Evolutionary conservation across 2,797 vertebrate genomes (phyloP).

Genomic region (Melanotaenia trifasciata): DNA sequence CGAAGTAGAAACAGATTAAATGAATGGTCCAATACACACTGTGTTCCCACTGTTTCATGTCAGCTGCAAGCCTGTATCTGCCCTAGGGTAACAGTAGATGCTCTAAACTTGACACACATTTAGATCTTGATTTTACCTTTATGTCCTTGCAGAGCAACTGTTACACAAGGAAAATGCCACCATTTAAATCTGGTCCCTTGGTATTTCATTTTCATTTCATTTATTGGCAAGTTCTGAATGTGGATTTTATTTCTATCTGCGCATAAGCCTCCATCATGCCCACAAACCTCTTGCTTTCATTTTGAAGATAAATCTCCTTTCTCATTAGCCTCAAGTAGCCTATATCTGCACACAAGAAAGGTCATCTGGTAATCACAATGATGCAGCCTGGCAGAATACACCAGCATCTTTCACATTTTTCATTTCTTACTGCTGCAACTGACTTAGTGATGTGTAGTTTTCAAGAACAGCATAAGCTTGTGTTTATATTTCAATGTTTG

Average conservation of each 20-base stretch:
- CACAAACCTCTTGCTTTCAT: slow-evolving; percentile 8
- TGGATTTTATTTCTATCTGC: background rate
- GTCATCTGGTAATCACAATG: slow-evolving; percentile 33
- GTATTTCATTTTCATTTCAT: slow-evolving; percentile 2
- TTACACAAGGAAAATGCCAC: background rate
- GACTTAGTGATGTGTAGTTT: slow-evolving; percentile 1
- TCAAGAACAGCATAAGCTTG: background rate
- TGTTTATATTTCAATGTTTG: background rate
- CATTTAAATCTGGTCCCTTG: slow-evolving; percentile 1
- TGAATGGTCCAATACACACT: slow-evolving; percentile 3
- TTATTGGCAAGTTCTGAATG: background rate
- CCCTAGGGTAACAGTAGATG: background rate
- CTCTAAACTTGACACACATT: background rate
- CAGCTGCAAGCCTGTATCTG: background rate
- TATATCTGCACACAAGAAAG: slow-evolving; percentile 3
- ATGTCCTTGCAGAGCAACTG: background rate
- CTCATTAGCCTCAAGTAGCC: background rate
- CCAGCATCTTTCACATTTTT: background rate
- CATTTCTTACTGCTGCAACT: background rate
- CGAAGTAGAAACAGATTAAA: slow-evolving; percentile 7
- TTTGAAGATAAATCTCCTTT: background rate
- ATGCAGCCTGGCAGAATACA: background rate
- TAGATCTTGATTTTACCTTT: background rate
- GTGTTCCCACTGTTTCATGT: slow-evolving; percentile 1
- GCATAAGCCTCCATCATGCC: background rate